Percentiles rank a stretch among this genome's conserved stretches.
These are phyloP conservation scores for Bucorvus abyssinicus DNA, from an alignment of 2,797 vertebrate species.

Conservation along the genomic window DNA sequence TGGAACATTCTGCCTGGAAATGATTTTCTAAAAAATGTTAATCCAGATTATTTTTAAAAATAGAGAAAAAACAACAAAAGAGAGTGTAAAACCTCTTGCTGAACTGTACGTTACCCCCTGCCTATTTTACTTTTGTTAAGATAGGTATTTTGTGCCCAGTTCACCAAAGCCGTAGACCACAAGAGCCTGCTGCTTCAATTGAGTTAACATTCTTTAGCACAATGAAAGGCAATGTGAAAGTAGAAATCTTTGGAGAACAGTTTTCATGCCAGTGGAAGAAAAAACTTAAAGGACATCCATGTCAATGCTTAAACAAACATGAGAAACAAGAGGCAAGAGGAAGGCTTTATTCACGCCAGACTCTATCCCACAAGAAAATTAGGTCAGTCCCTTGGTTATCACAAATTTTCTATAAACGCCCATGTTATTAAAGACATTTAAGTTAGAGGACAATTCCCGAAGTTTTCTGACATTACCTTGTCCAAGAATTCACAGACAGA, in stretches of 20 bases:
- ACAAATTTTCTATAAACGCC: not conserved
- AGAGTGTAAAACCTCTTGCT: not conserved
- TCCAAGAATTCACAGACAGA: not conserved
- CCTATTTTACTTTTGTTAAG: not conserved
- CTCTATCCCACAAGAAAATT: not conserved
- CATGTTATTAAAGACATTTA: not conserved
- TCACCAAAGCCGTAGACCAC: not conserved
- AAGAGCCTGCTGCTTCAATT: not conserved
- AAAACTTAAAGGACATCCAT: not conserved
- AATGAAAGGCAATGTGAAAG: not conserved
- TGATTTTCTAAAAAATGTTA: not conserved
- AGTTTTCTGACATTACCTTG: not conserved
- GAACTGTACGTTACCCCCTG: not conserved
- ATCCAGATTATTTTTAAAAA: not conserved
- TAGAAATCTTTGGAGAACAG: not conserved
- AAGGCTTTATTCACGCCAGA: not conserved
- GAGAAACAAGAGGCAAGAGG: not conserved
- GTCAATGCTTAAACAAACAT: not conserved
- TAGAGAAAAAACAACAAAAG: not conserved
- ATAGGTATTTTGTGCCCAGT: not conserved
- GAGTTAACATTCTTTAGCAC: not conserved
- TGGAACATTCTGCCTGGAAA: not conserved
- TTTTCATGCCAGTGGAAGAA: not conserved
- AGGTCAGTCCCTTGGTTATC: not conserved
- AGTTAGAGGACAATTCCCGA: not conserved